Percentiles rank a stretch among this genome's conserved stretches.
phyloP scores from a whole-genome alignment of 2,113 vertebrate genomes.

The Castor canadensis region DNA sequence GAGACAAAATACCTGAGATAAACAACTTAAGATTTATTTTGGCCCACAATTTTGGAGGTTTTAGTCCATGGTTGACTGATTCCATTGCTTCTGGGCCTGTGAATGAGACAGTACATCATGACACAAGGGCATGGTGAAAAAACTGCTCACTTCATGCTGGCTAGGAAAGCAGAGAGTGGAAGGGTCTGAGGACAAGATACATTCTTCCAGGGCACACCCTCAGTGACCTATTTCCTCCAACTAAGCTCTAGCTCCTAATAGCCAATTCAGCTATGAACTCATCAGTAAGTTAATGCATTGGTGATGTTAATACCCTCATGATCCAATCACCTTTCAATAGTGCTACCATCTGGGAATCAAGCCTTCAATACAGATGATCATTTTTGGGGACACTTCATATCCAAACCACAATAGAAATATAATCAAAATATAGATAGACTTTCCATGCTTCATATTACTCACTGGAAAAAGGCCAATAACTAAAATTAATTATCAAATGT shows the following conservation, averaged over 20 bases:
- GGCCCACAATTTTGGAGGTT: background rate
- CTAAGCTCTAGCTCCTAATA: background rate
- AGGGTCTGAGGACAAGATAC: background rate
- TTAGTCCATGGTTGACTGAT: background rate
- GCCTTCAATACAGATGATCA: background rate
- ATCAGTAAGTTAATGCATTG: background rate
- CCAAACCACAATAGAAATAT: background rate
- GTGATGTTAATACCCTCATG: background rate
- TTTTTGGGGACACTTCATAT: background rate
- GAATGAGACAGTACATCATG: background rate
- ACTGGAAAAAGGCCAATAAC: background rate
- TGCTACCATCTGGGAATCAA: background rate
- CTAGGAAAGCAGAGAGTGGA: background rate
- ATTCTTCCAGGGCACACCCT: background rate
- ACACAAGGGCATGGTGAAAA: background rate
- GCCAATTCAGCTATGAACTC: background rate
- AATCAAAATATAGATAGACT: conserved; percentile 33
- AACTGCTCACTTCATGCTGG: background rate
- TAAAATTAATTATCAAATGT: conserved; percentile 41
- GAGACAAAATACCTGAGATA: background rate
- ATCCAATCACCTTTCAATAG: background rate
- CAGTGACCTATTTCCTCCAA: background rate
- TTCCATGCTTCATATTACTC: background rate
- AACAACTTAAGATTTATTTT: background rate
- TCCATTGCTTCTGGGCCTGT: background rate